Evolutionary conservation across 2,888 invertebrate species (phyloP).

Genomic region (Drosophila anomalata): DNA sequence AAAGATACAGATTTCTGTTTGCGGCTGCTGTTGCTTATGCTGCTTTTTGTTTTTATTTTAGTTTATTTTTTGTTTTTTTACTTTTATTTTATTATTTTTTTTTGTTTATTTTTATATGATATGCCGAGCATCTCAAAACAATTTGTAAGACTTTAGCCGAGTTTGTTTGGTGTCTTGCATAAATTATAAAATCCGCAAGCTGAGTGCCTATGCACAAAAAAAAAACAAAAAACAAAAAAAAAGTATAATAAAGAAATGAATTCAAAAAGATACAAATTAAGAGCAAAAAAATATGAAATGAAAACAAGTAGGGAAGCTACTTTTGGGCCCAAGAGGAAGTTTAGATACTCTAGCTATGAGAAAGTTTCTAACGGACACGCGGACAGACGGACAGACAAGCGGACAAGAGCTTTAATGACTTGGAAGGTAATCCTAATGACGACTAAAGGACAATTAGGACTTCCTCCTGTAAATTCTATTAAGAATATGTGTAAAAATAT

Average conservation of each 20-base stretch:
- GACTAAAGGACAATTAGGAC: background rate
- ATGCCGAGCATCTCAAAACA: conserved; percentile 72
- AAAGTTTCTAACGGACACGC: no score
- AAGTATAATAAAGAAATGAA: conserved; percentile 11
- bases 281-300: background rate
- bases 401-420: background rate
- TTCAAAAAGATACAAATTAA: conserved; percentile 13
- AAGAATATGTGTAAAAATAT: no score
- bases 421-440: no score
- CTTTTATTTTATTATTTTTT: background rate
- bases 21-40: conserved; percentile 6
- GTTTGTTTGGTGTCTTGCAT: conserved; percentile 72
- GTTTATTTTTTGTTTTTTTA: conserved; percentile 12
- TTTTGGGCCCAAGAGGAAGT: background rate
- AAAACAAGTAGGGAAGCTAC: conserved; percentile 41
- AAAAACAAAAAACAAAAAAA: background rate
- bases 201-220: conserved; percentile 37
- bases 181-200: conserved; percentile 72
- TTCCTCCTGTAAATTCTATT: background rate
- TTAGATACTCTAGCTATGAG: background rate
- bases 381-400: no score
- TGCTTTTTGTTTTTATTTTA: conserved; percentile 6
- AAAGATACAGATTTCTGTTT: conserved; percentile 17
- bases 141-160: conserved; percentile 71
- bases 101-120: conserved; percentile 49